Base-by-base conservation (phyloP, 2,888 invertebrate species). In the Athalia cordata region DNA sequence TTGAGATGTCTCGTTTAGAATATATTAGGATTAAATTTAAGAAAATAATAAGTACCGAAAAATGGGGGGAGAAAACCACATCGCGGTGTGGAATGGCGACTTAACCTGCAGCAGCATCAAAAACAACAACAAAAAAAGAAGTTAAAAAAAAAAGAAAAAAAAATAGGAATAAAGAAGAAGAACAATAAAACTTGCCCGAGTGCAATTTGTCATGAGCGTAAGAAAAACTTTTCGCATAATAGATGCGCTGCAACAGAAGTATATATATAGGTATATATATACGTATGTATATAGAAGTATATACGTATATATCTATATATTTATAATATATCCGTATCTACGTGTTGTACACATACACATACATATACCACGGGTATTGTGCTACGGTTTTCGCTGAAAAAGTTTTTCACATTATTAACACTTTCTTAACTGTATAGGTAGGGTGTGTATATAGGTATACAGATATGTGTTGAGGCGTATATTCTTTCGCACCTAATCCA, bases 341-440 rank as follows among this genome's bases (percentile, higher is more conserved):
- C 29, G 29, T 49, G 49, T 66, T 80, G 79, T 84, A 84, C 81
- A 79, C 79, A 80, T 80, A 79, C 78, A 55, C 80, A 78, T 62
- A 80, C 29, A 29, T 29, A 29, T 29, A 29, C 29, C 29, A 29
- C 29, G 29, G 29, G 29, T 29, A 29, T 29, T 29, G 29, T 29
- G 29, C 29, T 29, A 29, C 55, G n/a, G 9, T 55, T n/a, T 55
- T 8, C 55, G 55, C 55, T 55, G 3, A 8, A n/a, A 66, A 80
- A 87, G 87, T 82, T 88, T 87, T 87, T 84, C 86, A 85, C 88
- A 88, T 88, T 88, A 88, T 88, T 87, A 88, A 88, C 87, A 84
- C 83, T 82, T 83, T 81, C 77, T 15, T 68, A n/a, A 9, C 8
- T 68, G n/a, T 68, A 55, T 49, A 66, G 8, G 47, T 13, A 65